Base-by-base conservation (phyloP, 2,113 vertebrate species). In the Eonycteris spelaea region DNA sequence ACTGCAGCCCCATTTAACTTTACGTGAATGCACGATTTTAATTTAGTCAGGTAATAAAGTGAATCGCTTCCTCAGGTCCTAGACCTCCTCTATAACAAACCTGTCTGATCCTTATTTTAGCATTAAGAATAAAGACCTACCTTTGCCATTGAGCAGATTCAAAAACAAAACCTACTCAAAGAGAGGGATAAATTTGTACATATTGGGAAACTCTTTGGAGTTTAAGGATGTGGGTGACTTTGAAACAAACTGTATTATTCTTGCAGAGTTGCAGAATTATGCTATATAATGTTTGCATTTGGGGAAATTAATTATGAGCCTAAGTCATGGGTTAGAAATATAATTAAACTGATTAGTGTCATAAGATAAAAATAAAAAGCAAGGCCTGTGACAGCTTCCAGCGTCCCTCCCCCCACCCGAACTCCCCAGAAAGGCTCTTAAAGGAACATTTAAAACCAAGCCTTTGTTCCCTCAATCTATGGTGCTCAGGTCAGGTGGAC, bases 281-380 rank as follows among this genome's bases (percentile, higher is more conserved):
- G 51, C 80, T 57, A 96, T 93, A 96, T 28, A 35, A 85, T 90
- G 55, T 77, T 96, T 95, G 28, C 7, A 2, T 9, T 33, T 89
- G 35, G 68, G 35, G 67, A 96, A 94, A 95, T 86, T 7, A 77
- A 85, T 96, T 96, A 86, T 67, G 51, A 55, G 35, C 79, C 30
- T 0, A 87, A 96, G 96, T 82, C 85, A 45, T 65, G 0, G 63
- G 63, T 92, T 33, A 68, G 63, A 87, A 95, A 95, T 90, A 97
- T 83, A 97, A 96, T 40, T 18, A 97, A 97, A 96, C n/a, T 63
- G 86, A 65, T 85, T 88, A 97, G 84, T 96, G 63, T 93, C 14
- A 96, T 90, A 93, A 89, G 83, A 94, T 65, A 96, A 91, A 94
- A 97, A 95, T 85, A 70, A 96, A 91, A 97, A 92, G 87, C 65